These are phyloP conservation scores for Drosophila lacicola DNA, from an alignment of 2,888 invertebrate species.

Conservation along the genomic window DNA sequence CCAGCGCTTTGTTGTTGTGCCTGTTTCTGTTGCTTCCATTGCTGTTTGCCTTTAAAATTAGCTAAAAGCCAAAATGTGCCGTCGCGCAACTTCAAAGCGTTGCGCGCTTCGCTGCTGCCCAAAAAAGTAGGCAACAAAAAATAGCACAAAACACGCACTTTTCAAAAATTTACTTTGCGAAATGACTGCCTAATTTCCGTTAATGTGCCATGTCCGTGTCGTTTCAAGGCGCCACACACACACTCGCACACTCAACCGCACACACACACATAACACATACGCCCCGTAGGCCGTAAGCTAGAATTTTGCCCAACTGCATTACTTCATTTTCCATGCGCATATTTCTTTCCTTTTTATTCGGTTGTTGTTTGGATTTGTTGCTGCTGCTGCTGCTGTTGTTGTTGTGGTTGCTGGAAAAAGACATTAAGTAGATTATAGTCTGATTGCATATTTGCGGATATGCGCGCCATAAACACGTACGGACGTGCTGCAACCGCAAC, in stretches of 20 bases:
- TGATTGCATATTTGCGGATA: constrained; percentile 81
- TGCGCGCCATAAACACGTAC: constrained; percentile 81
- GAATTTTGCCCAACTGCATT: constrained; percentile 66
- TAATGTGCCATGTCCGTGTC: constrained; percentile 66
- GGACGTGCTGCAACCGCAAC: constrained; percentile 81
- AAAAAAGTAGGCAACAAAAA: constrained; percentile 67
- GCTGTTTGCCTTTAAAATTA: constrained; percentile 68
- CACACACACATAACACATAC: constrained; percentile 29
- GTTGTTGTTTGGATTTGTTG: constrained; percentile 18
- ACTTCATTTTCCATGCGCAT: constrained; percentile 70
- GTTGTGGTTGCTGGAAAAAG: constrained; percentile 68
- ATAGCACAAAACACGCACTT: constrained; percentile 49
- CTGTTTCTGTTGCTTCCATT: constrained; percentile 1
- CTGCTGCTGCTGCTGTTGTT: constrained; percentile 10
- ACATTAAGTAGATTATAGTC: constrained; percentile 81
- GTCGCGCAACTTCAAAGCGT: constrained; percentile 66
- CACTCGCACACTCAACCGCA: constrained; percentile 3
- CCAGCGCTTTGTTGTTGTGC: constrained; percentile 8
- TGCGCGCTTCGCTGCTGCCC: constrained; percentile 59
- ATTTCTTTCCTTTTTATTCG: constrained; percentile 32
- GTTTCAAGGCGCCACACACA: constrained; percentile 35
- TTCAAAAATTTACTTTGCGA: constrained; percentile 41
- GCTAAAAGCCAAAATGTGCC: constrained; percentile 64
- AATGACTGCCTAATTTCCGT: constrained; percentile 76
- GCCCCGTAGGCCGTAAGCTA: constrained; percentile 33